Conservation (phyloP, 2,797 vertebrate species). For the Fundulus diaphanus region DNA sequence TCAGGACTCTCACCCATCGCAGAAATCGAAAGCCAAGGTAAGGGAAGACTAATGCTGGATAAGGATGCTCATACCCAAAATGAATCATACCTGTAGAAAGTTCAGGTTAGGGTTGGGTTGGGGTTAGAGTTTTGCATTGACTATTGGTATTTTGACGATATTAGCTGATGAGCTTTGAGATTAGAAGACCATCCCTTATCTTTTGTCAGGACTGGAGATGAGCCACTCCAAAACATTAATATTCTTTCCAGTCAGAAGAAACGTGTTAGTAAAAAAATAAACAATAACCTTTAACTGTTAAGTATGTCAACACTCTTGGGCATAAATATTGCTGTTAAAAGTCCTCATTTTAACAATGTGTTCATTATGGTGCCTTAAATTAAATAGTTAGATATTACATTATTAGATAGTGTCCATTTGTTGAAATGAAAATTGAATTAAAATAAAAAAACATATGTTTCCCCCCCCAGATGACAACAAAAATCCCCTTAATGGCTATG, state of each 20-base stretch:
- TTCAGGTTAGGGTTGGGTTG: too few species aligned
- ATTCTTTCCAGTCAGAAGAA: background rate
- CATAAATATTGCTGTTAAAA: background rate
- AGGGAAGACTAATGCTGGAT: background rate
- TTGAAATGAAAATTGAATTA: background rate
- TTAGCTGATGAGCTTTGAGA: background rate
- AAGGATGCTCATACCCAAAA: background rate
- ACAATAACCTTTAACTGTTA: background rate
- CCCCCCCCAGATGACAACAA: conserved; percentile 49
- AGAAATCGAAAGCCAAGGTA: conserved; percentile 70
- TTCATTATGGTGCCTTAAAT: background rate
- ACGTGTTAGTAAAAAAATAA: background rate
- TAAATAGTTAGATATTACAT: background rate
- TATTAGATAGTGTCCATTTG: background rate
- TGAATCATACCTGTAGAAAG: background rate
- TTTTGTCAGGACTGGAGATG: background rate
- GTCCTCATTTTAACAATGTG: background rate
- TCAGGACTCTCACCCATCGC: conserved; percentile 73
- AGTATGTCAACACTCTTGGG: background rate
- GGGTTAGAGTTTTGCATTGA: background rate
- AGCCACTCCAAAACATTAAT: background rate
- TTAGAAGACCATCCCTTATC: too few species aligned
- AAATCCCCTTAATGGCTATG: conserved; percentile 29
- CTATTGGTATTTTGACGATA: background rate
- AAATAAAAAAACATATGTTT: background rate